phyloP scores from a whole-genome alignment of 2,888 invertebrate species.

The Drosophila flavopinicola region DNA sequence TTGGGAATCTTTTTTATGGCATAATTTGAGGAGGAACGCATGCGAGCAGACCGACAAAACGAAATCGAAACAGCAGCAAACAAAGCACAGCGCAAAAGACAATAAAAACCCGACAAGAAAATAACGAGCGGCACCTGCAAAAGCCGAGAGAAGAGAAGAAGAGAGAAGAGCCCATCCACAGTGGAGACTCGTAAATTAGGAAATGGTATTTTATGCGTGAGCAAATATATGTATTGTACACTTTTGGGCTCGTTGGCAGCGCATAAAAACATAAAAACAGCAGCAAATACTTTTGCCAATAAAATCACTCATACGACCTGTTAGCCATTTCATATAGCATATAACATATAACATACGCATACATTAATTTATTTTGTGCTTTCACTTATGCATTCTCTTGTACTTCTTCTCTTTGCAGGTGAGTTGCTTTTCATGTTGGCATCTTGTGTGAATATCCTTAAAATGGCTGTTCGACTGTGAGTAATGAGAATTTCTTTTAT shows the following conservation, averaged over 20 bases:
- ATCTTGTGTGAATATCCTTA: neutral
- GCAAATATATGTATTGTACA: conserved; percentile 63
- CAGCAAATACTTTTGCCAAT: conserved; percentile 31
- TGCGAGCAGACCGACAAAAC: conserved; percentile 26
- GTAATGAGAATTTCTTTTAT: neutral
- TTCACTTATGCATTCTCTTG: conserved; percentile 13
- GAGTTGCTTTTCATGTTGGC: conserved; percentile 28
- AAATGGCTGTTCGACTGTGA: neutral
- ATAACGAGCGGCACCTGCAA: conserved; percentile 40
- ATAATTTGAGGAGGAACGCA: conserved; percentile 70
- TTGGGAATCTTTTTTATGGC: conserved; percentile 62
- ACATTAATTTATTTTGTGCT: conserved; percentile 15
- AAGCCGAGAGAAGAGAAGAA: neutral
- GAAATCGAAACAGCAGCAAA: conserved; percentile 39
- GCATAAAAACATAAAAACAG: conserved; percentile 45
- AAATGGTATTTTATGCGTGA: conserved; percentile 72
- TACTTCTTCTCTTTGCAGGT: conserved; percentile 53
- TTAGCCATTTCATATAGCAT: conserved; percentile 54
- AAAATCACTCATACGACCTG: conserved; percentile 76
- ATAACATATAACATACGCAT: conserved; percentile 28
- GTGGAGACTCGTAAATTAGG: conserved; percentile 68
- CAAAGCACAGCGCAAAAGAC: conserved; percentile 11
- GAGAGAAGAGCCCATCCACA: neutral
- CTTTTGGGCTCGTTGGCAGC: conserved; percentile 30
- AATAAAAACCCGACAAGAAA: conserved; percentile 35